phyloP scores from a whole-genome alignment of 2,888 invertebrate species.

The Serrognathus titanus region DNA sequence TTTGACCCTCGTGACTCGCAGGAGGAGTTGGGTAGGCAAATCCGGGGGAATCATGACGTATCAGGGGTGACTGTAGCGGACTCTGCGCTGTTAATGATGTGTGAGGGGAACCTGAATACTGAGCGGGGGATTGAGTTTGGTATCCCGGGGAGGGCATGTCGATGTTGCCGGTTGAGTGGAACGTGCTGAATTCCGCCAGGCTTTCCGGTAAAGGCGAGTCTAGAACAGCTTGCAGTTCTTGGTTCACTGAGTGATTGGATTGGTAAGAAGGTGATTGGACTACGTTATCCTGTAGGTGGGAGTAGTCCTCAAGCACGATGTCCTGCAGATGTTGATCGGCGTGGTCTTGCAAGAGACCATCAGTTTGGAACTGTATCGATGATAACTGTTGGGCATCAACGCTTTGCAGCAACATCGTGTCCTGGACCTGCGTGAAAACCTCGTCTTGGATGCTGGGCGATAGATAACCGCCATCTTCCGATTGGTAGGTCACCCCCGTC shows the following conservation, averaged over 20 bases:
- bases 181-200: slow-evolving; percentile 77
- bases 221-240: slow-evolving; percentile 71
- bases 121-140: slow-evolving; percentile 48
- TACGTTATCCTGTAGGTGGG: slow-evolving; percentile 54
- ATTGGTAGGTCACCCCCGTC: slow-evolving; percentile 61
- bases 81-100: slow-evolving; percentile 55
- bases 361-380: slow-evolving; percentile 48
- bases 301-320: slow-evolving; percentile 61
- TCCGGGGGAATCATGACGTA: slow-evolving; percentile 66
- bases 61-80: slow-evolving; percentile 62
- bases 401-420: slow-evolving; percentile 66
- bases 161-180: slow-evolving; percentile 55
- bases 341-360: slow-evolving; percentile 58
- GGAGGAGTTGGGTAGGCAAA: slow-evolving; percentile 85
- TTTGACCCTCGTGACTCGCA: slow-evolving; percentile 80
- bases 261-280: slow-evolving; percentile 53
- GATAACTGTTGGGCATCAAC: slow-evolving; percentile 60
- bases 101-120: slow-evolving; percentile 44
- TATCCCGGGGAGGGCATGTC: slow-evolving; percentile 49
- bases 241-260: slow-evolving; percentile 58
- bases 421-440: slow-evolving; percentile 69
- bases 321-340: slow-evolving; percentile 63
- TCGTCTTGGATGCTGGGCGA: slow-evolving; percentile 70
- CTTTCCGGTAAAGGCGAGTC: slow-evolving; percentile 78
- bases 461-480: slow-evolving; percentile 58